Conservation (phyloP, 2,888 invertebrate genomes). For the Stenurella melanura region DNA sequence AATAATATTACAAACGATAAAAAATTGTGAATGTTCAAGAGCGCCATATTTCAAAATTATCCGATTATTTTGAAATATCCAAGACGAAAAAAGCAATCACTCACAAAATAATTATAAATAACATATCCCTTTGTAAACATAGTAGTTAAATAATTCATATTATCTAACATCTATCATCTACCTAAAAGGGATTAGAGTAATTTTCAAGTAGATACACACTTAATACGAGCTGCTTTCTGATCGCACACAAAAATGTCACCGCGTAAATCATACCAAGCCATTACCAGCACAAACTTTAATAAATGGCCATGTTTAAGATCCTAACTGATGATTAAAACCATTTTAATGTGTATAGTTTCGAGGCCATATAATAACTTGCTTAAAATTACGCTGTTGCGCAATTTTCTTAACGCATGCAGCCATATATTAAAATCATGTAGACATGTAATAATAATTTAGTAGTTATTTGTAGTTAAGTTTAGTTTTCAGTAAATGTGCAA, state of each 20-base stretch:
- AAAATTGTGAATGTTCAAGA: too few species aligned
- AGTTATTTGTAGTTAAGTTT: slow-evolving; percentile 38
- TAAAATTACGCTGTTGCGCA: slow-evolving; percentile 24
- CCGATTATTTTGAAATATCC: too few species aligned
- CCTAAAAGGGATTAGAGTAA: too few species aligned
- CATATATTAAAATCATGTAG: slow-evolving; percentile 33
- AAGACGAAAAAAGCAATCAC: too few species aligned
- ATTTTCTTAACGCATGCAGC: slow-evolving; percentile 18
- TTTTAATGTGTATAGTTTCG: slow-evolving; percentile 25
- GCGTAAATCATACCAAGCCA: slow-evolving; percentile 4
- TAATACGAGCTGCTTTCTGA: background rate
- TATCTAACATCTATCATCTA: too few species aligned
- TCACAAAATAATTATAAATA: too few species aligned
- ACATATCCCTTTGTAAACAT: too few species aligned
- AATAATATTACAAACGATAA: too few species aligned
- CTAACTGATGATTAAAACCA: slow-evolving; percentile 23
- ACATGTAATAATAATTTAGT: slow-evolving; percentile 42
- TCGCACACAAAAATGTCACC: background rate
- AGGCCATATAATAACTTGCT: slow-evolving; percentile 15
- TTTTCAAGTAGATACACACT: too few species aligned
- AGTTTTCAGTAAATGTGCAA: slow-evolving; percentile 46
- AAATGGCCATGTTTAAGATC: slow-evolving; percentile 16
- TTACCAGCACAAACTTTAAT: slow-evolving; percentile 28
- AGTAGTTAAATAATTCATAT: too few species aligned
- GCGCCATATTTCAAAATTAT: too few species aligned